Percentiles rank a stretch among this genome's conserved stretches.
Conservation (phyloP, 2,797 vertebrate species). For the Tympanoctomys barrerae region DNA sequence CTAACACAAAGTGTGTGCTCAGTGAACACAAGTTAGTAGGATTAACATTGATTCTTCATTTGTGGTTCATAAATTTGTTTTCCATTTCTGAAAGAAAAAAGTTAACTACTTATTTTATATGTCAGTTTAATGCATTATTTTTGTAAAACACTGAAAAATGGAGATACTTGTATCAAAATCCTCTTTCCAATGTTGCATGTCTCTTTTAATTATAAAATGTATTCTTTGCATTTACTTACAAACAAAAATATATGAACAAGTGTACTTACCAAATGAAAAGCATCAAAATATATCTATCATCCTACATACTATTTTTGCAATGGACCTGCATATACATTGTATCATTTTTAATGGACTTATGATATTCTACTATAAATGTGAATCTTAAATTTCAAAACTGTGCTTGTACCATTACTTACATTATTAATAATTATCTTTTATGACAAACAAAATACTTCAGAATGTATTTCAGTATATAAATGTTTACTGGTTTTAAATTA, state of each 20-base stretch:
- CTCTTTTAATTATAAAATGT: background rate
- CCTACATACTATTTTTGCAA: background rate
- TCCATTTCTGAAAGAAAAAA: background rate
- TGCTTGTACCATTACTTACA: background rate
- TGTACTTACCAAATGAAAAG: background rate
- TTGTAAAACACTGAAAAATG: background rate
- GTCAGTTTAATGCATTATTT: background rate
- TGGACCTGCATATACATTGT: background rate
- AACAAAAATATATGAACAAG: too few species aligned
- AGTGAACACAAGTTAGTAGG: background rate
- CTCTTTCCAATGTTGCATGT: background rate
- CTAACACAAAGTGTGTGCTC: accelerated
- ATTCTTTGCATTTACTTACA: background rate
- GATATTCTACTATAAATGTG: background rate
- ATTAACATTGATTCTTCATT: background rate
- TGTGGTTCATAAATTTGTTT: background rate
- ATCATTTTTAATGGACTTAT: background rate
- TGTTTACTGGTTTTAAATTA: background rate
- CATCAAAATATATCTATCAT: background rate
- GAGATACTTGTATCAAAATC: background rate
- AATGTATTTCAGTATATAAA: background rate
- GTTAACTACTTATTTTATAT: background rate
- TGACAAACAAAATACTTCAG: background rate
- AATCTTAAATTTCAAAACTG: background rate
- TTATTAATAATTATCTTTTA: background rate